Evolutionary conservation across 1,140 invertebrate genomes (phyloP), one percentile per base, ranked within the genome.

Genomic region (Polypedilum vanderplanki): DNA sequence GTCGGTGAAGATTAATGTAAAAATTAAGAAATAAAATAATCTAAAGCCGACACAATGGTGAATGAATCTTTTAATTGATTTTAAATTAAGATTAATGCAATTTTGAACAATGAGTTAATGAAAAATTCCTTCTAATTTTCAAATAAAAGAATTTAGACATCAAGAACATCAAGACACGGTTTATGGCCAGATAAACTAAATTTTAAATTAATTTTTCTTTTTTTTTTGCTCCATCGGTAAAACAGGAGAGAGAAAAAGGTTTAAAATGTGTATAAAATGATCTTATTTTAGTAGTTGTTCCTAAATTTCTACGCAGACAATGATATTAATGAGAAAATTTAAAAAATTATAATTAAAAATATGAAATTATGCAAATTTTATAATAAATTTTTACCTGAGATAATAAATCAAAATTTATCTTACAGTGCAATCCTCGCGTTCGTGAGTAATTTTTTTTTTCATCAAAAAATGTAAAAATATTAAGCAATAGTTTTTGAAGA

Each of bases 91-190:
- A 33, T 33, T 33, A n/a, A 46, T 57, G 46, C 46, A 57, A 57
- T 12, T 57, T 57, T 15, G 46, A 57, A 57, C 46, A 57, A 57
- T 57, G 46, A 57, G 46, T 57, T 57, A 57, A 57, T 57, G 46
- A 57, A 57, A 15, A 12, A n/a, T 57, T 57, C n/a, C n/a, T 57
- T 57, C 9, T 4, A 57, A 57, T 57, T 57, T 57, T 57, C n/a
- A 15, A 57, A 57, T 57, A 57, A 57, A 57, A 57, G 15, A 46
- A 46, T 46, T 15, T n/a, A 57, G n/a, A 57, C 46, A 57, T n/a
- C 46, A 57, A 57, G 46, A 57, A 57, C 46, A 57, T 57, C 46
- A 57, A n/a, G 46, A 57, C 46, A 57, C 46, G 46, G 46, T 57
- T 57, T 57, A 57, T 57, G 46, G 9, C 46, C 46, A 57, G 46